Conservation (phyloP, 2,113 vertebrate genomes). For the Peromyscus polionotus region DNA sequence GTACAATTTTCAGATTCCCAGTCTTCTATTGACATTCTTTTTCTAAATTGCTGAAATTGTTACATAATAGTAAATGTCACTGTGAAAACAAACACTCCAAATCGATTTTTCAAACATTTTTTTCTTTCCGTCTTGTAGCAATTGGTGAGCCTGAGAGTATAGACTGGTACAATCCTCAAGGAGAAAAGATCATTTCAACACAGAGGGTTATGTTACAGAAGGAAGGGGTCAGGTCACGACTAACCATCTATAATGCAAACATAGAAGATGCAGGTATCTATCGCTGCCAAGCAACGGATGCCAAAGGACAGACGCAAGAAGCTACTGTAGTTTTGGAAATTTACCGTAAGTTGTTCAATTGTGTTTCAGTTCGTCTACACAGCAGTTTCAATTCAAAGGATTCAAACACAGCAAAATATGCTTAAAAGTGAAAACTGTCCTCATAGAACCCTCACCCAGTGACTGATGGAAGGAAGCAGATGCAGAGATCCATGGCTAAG, state of each 20-base stretch:
- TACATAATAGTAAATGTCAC: slow-evolving; percentile 27
- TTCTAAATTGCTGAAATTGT: slow-evolving; percentile 30
- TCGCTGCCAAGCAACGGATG: slow-evolving; percentile 95
- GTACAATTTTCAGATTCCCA: slow-evolving; percentile 47
- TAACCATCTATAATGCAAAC: slow-evolving; percentile 98
- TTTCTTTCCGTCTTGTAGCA: slow-evolving; percentile 83
- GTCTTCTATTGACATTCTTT: slow-evolving; percentile 50
- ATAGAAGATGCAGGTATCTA: slow-evolving; percentile 98
- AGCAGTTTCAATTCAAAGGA: background rate
- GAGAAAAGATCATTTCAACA: slow-evolving; percentile 93
- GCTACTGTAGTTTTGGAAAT: slow-evolving; percentile 98
- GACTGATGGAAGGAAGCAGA: no score
- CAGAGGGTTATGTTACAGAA: slow-evolving; percentile 94
- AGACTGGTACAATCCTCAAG: slow-evolving; percentile 98
- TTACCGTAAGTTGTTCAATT: slow-evolving; percentile 92
- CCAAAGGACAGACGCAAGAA: slow-evolving; percentile 94
- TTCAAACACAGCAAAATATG: background rate
- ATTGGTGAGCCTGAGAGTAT: slow-evolving; percentile 95
- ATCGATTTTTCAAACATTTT: slow-evolving; percentile 54
- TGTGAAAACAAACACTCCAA: slow-evolving; percentile 42
- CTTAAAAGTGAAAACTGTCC: background rate
- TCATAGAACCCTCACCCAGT: no score
- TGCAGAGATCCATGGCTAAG: no score
- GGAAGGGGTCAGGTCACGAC: slow-evolving; percentile 93
- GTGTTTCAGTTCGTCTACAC: background rate